Percentiles rank a stretch among this genome's conserved stretches.
These are phyloP conservation scores for Pandemis cinnamomeana DNA, from an alignment of 2,888 invertebrate genomes.

Conservation along the genomic window DNA sequence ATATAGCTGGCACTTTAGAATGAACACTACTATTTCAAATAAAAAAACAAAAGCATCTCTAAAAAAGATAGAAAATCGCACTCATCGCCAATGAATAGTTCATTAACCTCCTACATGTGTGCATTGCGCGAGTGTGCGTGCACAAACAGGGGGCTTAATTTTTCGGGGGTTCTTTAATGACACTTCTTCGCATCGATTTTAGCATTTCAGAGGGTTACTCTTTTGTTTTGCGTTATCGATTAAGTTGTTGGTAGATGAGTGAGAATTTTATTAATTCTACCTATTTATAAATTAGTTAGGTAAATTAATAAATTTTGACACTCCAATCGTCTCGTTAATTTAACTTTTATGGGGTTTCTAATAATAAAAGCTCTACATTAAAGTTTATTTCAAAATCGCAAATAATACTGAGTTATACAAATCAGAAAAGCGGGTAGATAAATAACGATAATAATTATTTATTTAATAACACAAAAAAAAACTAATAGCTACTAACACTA, in stretches of 20 bases:
- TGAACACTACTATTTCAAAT: neutral
- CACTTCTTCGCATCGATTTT: slow-evolving; percentile 84
- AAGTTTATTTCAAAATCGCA: no score
- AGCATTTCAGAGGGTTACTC: slow-evolving; percentile 78
- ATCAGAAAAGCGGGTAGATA: no score
- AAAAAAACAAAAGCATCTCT: neutral
- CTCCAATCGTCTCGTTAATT: no score
- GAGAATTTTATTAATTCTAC: slow-evolving; percentile 9
- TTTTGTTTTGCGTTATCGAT: slow-evolving; percentile 81
- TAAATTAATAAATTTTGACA: no score
- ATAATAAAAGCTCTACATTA: no score
- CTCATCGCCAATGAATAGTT: slow-evolving; percentile 59
- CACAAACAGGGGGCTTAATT: slow-evolving; percentile 75
- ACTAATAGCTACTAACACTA: no score
- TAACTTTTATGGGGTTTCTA: no score
- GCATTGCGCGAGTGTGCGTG: slow-evolving; percentile 61
- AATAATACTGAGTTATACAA: no score
- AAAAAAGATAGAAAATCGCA: slow-evolving; percentile 48
- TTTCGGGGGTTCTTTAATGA: slow-evolving; percentile 84
- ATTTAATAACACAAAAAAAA: no score
- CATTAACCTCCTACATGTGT: slow-evolving; percentile 62
- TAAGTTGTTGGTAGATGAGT: slow-evolving; percentile 52
- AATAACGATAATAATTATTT: no score
- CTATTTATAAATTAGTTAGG: neutral
- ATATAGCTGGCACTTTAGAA: neutral